Evolutionary conservation across 2,797 vertebrate genomes (phyloP).

Genomic region (Ctenochaetus hawaiiensis): DNA sequence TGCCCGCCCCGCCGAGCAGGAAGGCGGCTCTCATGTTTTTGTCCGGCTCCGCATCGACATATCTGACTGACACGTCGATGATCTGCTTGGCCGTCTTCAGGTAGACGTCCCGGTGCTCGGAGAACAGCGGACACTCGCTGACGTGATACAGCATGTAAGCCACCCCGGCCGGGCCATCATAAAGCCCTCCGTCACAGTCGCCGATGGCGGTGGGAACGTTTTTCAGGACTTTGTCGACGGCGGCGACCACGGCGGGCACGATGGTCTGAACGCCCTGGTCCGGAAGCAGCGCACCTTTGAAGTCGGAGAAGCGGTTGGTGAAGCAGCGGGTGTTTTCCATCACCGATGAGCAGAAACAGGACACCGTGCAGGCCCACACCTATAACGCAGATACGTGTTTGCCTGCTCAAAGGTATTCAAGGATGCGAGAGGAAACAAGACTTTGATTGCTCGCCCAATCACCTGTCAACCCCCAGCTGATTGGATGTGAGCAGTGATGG

Average conservation of each 20-base stretch:
- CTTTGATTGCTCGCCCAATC: slow-evolving; percentile 12
- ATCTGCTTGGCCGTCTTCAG: slow-evolving; percentile 88
- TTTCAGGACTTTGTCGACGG: slow-evolving; percentile 86
- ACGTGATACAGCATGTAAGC: slow-evolving; percentile 92
- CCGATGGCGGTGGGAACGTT: slow-evolving; percentile 81
- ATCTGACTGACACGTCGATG: slow-evolving; percentile 86
- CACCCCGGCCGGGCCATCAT: slow-evolving; percentile 89
- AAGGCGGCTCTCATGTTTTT: slow-evolving; percentile 89
- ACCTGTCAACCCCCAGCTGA: slow-evolving; percentile 50
- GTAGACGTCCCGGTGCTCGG: slow-evolving; percentile 83
- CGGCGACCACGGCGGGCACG: slow-evolving; percentile 83
- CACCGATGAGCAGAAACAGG: slow-evolving; percentile 20
- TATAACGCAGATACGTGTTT: neutral
- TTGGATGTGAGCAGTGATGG: slow-evolving; percentile 64
- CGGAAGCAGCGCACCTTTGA: slow-evolving; percentile 85
- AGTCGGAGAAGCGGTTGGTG: slow-evolving; percentile 90
- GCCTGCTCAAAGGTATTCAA: slow-evolving; percentile 16
- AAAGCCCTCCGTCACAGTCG: slow-evolving; percentile 87
- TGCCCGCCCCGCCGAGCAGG: slow-evolving; percentile 89
- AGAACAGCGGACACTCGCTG: slow-evolving; percentile 88
- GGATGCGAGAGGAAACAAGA: slow-evolving; percentile 34
- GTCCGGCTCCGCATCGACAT: slow-evolving; percentile 86
- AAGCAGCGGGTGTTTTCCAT: slow-evolving; percentile 92
- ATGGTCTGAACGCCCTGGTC: slow-evolving; percentile 82
- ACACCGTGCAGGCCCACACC: too few relatives aligned